Evolutionary conservation across 2,113 vertebrate genomes (phyloP).

Genomic region (Aphyosemion australe): DNA sequence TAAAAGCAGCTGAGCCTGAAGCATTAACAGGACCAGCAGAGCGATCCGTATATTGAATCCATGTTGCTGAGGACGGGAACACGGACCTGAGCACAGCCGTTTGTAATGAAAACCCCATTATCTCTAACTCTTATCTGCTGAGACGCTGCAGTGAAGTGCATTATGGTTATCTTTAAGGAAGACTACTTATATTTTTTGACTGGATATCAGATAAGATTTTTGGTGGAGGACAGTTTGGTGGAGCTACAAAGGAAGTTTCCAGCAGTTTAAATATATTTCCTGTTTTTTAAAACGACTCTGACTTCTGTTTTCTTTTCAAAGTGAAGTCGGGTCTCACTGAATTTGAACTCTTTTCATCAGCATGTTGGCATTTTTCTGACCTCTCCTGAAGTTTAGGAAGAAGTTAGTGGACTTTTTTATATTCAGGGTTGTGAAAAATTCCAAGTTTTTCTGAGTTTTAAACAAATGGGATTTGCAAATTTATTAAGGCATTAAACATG

Average conservation of each 20-base stretch:
- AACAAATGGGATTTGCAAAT: slow-evolving; percentile 11
- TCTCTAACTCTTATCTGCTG: slow-evolving; percentile 19
- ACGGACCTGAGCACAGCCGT: slow-evolving; percentile 1
- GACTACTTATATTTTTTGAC: slow-evolving; percentile 47
- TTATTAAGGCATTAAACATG: not conserved
- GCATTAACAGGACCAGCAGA: slow-evolving; percentile 19
- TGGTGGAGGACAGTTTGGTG: slow-evolving; percentile 19
- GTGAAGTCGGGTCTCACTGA: not conserved
- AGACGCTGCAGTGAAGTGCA: slow-evolving; percentile 19
- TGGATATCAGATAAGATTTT: slow-evolving; percentile 55
- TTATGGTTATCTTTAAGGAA: slow-evolving; percentile 30
- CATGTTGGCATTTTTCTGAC: not conserved
- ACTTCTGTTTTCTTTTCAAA: slow-evolving; percentile 10
- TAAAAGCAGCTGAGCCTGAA: slow-evolving; percentile 20
- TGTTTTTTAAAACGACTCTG: slow-evolving; percentile 13
- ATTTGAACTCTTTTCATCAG: no score
- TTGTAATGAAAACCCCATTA: slow-evolving; percentile 43
- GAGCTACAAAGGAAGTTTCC: slow-evolving; percentile 33
- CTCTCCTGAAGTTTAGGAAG: not conserved
- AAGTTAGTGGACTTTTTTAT: not conserved
- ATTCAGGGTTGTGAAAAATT: not conserved
- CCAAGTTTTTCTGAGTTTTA: not conserved
- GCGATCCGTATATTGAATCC: slow-evolving; percentile 39
- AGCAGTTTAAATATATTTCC: slow-evolving; percentile 25
- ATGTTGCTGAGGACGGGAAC: slow-evolving; percentile 26